phyloP scores from a whole-genome alignment of 2,888 invertebrate genomes.

The Ligdia adustata region DNA sequence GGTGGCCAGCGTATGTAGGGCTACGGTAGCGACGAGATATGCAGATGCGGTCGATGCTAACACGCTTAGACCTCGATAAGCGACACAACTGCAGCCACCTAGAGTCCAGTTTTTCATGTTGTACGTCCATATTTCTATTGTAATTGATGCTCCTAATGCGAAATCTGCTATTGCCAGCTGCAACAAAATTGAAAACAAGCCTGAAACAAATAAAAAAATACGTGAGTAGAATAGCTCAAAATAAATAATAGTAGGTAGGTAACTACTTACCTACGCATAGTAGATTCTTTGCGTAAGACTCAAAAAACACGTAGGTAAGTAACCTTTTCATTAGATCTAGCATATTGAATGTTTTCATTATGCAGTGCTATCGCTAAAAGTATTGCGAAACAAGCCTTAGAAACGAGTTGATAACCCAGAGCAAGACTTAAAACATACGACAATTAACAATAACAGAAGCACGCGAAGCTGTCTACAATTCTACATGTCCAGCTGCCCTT shows the following conservation, averaged over 20 bases:
- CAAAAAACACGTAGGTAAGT: neutral
- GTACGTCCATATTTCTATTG: constrained; percentile 80
- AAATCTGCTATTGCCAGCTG: constrained; percentile 82
- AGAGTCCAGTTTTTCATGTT: constrained; percentile 80
- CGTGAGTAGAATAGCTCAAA: neutral
- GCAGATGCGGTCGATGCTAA: constrained; percentile 81
- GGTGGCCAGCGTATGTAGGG: constrained; percentile 83
- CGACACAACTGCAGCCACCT: constrained; percentile 73
- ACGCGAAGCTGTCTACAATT: no score
- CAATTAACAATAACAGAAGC: no score
- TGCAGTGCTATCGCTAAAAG: neutral
- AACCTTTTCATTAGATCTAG: neutral
- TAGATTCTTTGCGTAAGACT: no score
- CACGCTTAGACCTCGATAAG: constrained; percentile 82
- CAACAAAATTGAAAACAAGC: constrained; percentile 75
- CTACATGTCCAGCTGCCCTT: no score
- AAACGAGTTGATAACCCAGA: neutral
- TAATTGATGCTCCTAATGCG: constrained; percentile 67
- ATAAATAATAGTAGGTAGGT: neutral
- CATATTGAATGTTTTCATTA: no score
- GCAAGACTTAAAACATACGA: no score
- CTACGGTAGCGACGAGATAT: constrained; percentile 82
- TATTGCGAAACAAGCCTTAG: constrained; percentile 2
- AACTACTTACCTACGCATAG: neutral
- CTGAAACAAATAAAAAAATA: constrained; percentile 65